phyloP scores from a whole-genome alignment of 2,888 invertebrate species.

The Eudemis profundana region DNA sequence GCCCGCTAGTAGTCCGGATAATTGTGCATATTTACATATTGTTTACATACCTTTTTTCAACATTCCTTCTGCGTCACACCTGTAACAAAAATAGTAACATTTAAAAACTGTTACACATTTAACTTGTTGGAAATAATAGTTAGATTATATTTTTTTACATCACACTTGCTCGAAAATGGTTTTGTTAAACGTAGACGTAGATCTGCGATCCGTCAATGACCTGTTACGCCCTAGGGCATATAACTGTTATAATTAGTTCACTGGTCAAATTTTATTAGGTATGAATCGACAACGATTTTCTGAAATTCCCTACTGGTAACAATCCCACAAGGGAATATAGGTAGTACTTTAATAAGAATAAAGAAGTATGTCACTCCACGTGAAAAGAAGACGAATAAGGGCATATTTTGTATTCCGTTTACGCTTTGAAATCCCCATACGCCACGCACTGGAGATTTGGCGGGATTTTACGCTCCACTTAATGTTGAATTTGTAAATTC shows the following conservation, averaged over 20 bases:
- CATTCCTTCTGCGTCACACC: conserved; percentile 73
- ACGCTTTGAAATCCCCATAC: conserved; percentile 5
- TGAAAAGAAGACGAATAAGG: conserved; percentile 10
- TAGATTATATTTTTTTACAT: no score
- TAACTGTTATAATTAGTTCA: no score
- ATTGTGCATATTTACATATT: background rate
- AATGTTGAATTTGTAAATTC: conserved; percentile 24
- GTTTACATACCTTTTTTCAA: conserved; percentile 71
- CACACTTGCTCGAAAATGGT: no score
- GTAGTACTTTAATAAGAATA: conserved; percentile 10
- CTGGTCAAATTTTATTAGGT: background rate
- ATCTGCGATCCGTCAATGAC: no score
- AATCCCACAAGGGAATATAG: background rate
- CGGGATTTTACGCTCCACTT: conserved; percentile 26
- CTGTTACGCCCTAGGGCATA: no score
- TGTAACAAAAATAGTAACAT: conserved; percentile 64
- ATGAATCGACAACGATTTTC: background rate
- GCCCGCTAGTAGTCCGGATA: no score
- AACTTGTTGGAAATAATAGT: no score
- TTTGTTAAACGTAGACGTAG: no score
- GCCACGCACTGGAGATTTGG: conserved; percentile 9
- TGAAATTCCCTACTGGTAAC: no score
- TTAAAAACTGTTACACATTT: background rate
- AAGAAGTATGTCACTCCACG: conserved; percentile 2
- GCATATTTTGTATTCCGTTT: conserved; percentile 14